Base-by-base conservation (phyloP, 1,140 invertebrate species). In the Drosophila kepulauana region DNA sequence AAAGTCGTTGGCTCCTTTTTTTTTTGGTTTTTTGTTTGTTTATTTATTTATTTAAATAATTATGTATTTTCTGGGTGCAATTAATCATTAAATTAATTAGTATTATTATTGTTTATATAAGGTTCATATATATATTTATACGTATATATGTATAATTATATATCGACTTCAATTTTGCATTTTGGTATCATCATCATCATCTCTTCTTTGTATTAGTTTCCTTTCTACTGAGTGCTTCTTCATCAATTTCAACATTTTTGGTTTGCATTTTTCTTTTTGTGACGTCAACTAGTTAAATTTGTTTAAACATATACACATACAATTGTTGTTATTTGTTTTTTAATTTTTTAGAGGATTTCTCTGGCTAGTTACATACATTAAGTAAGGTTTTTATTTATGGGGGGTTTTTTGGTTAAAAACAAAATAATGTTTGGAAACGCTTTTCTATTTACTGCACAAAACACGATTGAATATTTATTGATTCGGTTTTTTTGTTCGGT, bases 1-100 rank as follows among this genome's bases (percentile, higher is more conserved):
- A 54, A 56, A 28, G 16, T 25, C 5, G 13, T 2, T 56, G n/a
- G 38, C 3, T 56, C 6, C n/a, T 16, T 15, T 38, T 35, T 6
- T 38, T 16, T 15, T 62, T 59, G 33, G 33, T 78, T 91, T 82
- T 54, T 38, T 38, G 20, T 7, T 38, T 81, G 75, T 86, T 91
- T 88, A 84, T 88, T 91, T 91, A 88, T 91, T 91, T 91, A 91
- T 91, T 91, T 91, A 91, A 91, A 91, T 91, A 91, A 89, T 91
- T 85, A 91, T 91, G 85, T 88, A 89, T 88, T 85, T 91, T 88
- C 78, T 76, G 78, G 88, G 88, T 91, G 88, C 88, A 91, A 88
- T 91, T 91, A 91, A 88, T 91, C 84, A 82, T 85, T 91, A 91
- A 91, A 88, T 91, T 91, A 91, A 91, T 91, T 88, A 88, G 84